Conservation (phyloP, 2,797 vertebrate genomes). For the Rhabdomys pumilio region DNA sequence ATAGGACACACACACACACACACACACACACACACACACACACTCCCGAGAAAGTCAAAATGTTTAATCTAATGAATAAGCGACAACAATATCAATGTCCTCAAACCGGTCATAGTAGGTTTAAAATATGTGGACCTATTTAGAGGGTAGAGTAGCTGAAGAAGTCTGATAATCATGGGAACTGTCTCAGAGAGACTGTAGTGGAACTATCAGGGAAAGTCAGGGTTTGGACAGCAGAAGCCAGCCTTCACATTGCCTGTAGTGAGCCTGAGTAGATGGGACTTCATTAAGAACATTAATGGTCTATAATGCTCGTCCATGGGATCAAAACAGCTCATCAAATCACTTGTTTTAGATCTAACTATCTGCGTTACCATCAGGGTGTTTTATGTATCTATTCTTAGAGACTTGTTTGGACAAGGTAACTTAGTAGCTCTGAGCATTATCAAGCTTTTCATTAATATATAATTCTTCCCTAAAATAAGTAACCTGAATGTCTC, state of each 20-base stretch:
- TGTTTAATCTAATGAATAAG: not conserved
- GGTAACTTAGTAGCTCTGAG: not conserved
- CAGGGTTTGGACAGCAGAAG: not conserved
- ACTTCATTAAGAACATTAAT: not conserved
- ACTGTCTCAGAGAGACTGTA: not conserved
- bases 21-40: not conserved
- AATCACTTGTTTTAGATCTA: not conserved
- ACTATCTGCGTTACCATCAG: not conserved
- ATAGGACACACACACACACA: not conserved
- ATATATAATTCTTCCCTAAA: not conserved
- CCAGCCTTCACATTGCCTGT: rapidly evolving
- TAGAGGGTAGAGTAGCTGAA: not conserved
- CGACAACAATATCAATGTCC: conserved; percentile 59
- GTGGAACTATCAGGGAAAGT: not conserved
- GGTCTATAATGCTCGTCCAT: no score
- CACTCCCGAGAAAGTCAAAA: not conserved
- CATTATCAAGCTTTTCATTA: not conserved
- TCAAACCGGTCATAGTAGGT: not conserved
- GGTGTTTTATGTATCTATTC: not conserved
- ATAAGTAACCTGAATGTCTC: not conserved
- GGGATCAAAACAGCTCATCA: no score
- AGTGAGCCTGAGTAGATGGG: rapidly evolving
- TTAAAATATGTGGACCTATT: conserved; percentile 26
- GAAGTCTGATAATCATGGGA: not conserved
- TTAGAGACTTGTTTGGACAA: not conserved